Base-by-base conservation (phyloP, 2,797 vertebrate genomes). In the Poecile montanus region DNA sequence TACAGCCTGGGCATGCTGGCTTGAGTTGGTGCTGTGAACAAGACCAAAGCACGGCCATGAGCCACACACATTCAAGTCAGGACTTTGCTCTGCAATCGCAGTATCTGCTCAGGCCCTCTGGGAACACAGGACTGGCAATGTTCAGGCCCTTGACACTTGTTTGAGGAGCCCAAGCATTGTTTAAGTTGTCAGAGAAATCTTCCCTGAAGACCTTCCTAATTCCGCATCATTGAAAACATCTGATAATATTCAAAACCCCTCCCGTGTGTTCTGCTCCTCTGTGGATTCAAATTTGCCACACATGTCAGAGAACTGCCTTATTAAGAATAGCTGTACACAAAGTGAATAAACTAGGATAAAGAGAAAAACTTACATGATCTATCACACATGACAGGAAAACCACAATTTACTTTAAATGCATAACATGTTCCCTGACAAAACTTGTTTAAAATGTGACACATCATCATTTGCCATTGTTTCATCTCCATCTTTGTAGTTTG, bases 1-100 rank as follows among this genome's bases (percentile, higher is more conserved):
- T 29, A 22, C 26, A 73, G 22, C 34, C 22, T 32, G 11, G 67
- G 42, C 21, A n/a, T 2, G 7, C 3, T 5, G 1, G 16, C 44
- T 66, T 78, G 30, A 2, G 1, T 3, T 3, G 1, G 10, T 47
- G n/a, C 23, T 2, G 0, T 0, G 0, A 62, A 11, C 27, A 66
- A 57, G 27, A 62, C 5, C 2, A 7, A 76, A 89, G 18, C 7
- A 34, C 3, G 1, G 16, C 57, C 42, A 14, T 7, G 16, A 74
- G 32, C 45, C 67, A 40, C 58, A 44, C 21, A 29, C 1, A 2
- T 10, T 83, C 2, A 4, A 26, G 47, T 30, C 27, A 85, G 23
- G 4, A 20, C 32, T 71, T 14, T 36, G n/a, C 23, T 65, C 66
- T 40, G 47, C 34, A 38, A 56, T 7, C 29, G 40, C 1, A 0